phyloP scores from a whole-genome alignment of 1,140 invertebrate species.

The Heliconius himera region DNA sequence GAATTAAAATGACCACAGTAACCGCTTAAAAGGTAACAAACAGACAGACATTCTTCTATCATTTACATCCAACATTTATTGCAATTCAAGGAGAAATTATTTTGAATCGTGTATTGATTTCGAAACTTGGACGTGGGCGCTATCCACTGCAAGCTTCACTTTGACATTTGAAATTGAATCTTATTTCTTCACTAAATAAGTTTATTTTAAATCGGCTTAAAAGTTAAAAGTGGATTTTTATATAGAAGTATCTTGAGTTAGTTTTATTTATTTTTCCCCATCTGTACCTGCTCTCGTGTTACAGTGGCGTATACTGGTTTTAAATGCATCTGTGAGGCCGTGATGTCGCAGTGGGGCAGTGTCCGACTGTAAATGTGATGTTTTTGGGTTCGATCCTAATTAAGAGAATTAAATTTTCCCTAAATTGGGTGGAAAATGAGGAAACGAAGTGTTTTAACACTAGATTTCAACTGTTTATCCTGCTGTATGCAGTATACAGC shows the following conservation, averaged over 20 bases:
- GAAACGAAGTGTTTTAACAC: too few species aligned
- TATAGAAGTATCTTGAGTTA: not conserved
- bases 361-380: not conserved
- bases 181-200: not conserved
- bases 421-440: too few species aligned
- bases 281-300: constrained; percentile 13
- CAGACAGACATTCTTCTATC: not conserved
- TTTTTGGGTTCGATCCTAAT: not conserved
- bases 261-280: constrained; percentile 8
- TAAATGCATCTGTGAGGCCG: not conserved
- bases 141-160: not conserved
- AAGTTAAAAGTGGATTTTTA: constrained; percentile 16
- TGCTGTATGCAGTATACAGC: too few species aligned
- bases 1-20: too few species aligned
- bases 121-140: not conserved
- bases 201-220: not conserved
- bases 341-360: not conserved
- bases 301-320: not conserved
- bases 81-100: constrained; percentile 11
- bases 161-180: not conserved
- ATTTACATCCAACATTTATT: not conserved
- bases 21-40: not conserved
- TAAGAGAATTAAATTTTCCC: too few species aligned
- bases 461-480: too few species aligned
- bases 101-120: constrained; percentile 4